A percentile compares a stretch with the other conserved stretches of the same genome.
phyloP scores from a whole-genome alignment of 2,888 invertebrate species.

The Sceliomorpha sp. region DNA sequence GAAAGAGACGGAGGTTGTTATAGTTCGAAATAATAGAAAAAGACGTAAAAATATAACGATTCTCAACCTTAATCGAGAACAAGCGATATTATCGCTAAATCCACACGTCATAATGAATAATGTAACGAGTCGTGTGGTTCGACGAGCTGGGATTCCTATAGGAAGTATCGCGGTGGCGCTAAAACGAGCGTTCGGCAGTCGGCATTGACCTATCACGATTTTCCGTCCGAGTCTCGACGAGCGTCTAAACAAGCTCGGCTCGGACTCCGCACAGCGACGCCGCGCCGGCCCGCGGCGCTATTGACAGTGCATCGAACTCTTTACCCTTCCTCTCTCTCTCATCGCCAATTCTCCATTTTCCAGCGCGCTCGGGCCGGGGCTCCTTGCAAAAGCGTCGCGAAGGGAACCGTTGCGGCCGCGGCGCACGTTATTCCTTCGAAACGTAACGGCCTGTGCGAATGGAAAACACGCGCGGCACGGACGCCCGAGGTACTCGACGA shows the following conservation, averaged over 20 bases:
- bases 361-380: constrained; percentile 18
- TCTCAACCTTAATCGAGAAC: too few relatives aligned
- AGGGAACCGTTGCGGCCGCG: constrained; percentile 2
- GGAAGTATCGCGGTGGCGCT: constrained; percentile 28
- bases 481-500: too few relatives aligned
- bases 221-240: constrained; percentile 23
- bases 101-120: constrained; percentile 23
- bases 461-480: too few relatives aligned
- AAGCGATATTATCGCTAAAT: neutral
- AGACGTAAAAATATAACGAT: too few relatives aligned
- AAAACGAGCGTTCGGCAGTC: constrained; percentile 14
- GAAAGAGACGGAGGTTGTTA: too few relatives aligned
- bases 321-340: constrained; percentile 32
- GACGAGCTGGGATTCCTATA: too few relatives aligned
- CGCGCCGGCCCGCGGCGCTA: too few relatives aligned
- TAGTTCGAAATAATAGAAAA: too few relatives aligned
- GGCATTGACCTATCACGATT: constrained; percentile 55
- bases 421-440: constrained; percentile 17
- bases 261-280: too few relatives aligned
- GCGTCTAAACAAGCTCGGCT: constrained; percentile 13
- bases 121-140: constrained; percentile 22
- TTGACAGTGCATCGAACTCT: constrained; percentile 56
- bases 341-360: constrained; percentile 20
- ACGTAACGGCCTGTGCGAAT: constrained; percentile 12
- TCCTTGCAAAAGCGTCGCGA: constrained; percentile 13